Evolutionary conservation across 1,140 invertebrate genomes (phyloP).

Genomic region (Dufourea novaeangliae): DNA sequence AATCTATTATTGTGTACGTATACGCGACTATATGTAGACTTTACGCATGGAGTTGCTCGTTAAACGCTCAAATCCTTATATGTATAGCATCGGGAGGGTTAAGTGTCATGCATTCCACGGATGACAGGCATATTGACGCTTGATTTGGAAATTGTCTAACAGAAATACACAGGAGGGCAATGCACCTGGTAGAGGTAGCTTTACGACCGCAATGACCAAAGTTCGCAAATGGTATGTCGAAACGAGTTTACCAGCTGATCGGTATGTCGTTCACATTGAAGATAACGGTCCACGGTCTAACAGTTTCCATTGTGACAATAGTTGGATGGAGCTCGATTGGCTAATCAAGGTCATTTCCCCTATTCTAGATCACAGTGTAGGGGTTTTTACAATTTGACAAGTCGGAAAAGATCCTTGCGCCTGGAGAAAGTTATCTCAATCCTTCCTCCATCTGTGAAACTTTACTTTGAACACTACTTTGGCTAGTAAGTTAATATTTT

Average conservation of each 20-base stretch:
- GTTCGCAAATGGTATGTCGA: constrained; percentile 36
- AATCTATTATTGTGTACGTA: background rate
- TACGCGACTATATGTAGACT: too few species aligned
- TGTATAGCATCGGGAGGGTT: constrained; percentile 5
- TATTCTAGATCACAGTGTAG: background rate
- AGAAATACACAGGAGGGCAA: constrained; percentile 14
- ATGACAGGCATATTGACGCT: constrained; percentile 39
- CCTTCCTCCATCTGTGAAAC: too few species aligned
- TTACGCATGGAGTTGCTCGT: background rate
- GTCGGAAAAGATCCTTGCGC: background rate
- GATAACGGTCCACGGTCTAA: constrained; percentile 1
- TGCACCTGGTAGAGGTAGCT: constrained; percentile 59
- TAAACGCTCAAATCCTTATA: constrained; percentile 1
- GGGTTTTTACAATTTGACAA: background rate
- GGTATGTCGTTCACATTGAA: constrained; percentile 20
- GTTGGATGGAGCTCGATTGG: background rate
- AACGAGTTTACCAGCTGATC: constrained; percentile 15
- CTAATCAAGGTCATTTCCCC: background rate
- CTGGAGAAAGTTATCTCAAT: background rate
- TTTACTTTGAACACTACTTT: too few species aligned
- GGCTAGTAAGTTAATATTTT: too few species aligned
- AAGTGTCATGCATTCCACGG: constrained; percentile 36
- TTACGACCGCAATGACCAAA: constrained; percentile 69
- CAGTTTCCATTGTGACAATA: background rate
- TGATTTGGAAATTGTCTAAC: constrained; percentile 52